Evolutionary conservation across 2,797 vertebrate genomes (phyloP).

Genomic region (Prionace glauca): DNA sequence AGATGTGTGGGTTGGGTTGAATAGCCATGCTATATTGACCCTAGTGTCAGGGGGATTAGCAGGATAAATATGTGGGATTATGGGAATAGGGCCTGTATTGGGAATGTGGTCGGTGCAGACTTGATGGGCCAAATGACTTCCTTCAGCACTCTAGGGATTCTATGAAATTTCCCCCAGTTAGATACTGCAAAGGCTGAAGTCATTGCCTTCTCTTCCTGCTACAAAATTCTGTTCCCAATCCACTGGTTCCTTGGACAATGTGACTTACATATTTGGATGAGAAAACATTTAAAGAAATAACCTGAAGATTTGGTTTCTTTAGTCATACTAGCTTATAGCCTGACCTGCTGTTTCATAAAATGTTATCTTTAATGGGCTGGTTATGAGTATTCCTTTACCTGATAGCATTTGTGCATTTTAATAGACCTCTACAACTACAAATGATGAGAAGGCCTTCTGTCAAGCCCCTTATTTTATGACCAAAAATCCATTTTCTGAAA

Average conservation of each 20-base stretch:
- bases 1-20: too few species aligned
- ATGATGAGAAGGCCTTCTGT: slow-evolving; percentile 31
- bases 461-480: slow-evolving; percentile 28
- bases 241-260: background rate
- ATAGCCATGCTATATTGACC: too few species aligned
- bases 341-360: background rate
- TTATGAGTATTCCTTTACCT: background rate
- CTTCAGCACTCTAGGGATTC: too few species aligned
- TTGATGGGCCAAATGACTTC: too few species aligned
- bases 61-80: too few species aligned
- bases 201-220: too few species aligned
- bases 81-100: too few species aligned
- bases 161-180: background rate
- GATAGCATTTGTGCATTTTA: slow-evolving; percentile 22
- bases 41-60: too few species aligned
- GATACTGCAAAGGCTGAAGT: background rate
- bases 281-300: background rate
- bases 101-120: too few species aligned
- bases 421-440: slow-evolving; percentile 10
- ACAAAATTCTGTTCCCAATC: background rate
- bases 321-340: background rate
- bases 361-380: background rate
- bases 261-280: background rate
- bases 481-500: slow-evolving; percentile 38
- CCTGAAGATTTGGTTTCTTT: background rate